Percentiles rank a stretch among this genome's conserved stretches.
Evolutionary conservation across 2,797 vertebrate species (phyloP).

Genomic region (Salarias fasciatus): DNA sequence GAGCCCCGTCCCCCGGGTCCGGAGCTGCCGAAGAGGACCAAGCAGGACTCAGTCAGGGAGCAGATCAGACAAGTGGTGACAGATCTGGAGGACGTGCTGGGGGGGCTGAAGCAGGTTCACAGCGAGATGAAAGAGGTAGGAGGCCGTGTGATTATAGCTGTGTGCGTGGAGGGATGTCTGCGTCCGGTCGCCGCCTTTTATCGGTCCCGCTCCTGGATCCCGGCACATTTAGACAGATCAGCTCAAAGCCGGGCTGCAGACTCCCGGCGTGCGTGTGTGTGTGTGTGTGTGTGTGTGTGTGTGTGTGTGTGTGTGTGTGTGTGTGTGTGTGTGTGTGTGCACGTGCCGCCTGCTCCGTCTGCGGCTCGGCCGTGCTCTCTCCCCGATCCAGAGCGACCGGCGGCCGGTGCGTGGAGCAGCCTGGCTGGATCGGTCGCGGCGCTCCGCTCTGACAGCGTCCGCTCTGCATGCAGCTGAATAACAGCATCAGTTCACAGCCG

Average conservation of each 20-base stretch:
- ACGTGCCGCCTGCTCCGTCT: constrained; percentile 53
- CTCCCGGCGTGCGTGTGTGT: constrained; percentile 13
- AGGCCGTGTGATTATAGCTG: constrained; percentile 34
- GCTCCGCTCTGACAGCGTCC: constrained; percentile 55
- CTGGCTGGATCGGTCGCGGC: constrained; percentile 48
- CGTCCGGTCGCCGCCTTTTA: constrained; percentile 36
- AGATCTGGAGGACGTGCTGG: constrained; percentile 84
- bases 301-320: constrained; percentile 1
- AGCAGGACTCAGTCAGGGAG: constrained; percentile 76
- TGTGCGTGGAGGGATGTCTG: constrained; percentile 14
- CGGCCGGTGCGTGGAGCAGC: constrained; percentile 58
- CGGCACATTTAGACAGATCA: constrained; percentile 64
- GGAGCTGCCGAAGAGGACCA: constrained; percentile 55
- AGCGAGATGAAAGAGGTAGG: constrained; percentile 89
- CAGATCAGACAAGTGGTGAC: constrained; percentile 86
- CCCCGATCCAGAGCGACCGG: constrained; percentile 41
- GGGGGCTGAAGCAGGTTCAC: constrained; percentile 86
- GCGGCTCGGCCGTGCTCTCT: constrained; percentile 59
- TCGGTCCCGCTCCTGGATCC: constrained; percentile 29
- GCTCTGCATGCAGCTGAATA: constrained; percentile 63
- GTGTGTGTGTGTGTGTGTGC: too few species aligned
- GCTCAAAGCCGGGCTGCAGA: constrained; percentile 17
- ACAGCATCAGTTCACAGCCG: constrained; percentile 44
- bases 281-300: constrained; percentile 5
- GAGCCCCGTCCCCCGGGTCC: constrained; percentile 29